Evolutionary conservation across 64 coral and sea anemone genomes (phyloP).

Genomic region (Actinia tenebrosa): DNA sequence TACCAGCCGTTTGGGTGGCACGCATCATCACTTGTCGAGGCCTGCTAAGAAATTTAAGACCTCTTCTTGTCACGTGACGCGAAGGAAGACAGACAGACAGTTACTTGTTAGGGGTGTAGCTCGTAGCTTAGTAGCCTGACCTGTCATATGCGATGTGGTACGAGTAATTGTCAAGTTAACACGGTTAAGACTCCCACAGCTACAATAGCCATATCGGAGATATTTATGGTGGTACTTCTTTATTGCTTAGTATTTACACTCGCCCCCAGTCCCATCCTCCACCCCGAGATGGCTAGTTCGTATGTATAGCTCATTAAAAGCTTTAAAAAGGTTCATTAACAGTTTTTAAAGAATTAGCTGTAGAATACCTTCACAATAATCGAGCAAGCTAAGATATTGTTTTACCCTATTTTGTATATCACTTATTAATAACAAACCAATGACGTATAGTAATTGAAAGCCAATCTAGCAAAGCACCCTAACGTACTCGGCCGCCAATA

Average conservation of each 20-base stretch:
- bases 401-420: no score
- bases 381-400: no score
- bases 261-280: no score
- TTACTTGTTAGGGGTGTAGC: not conserved
- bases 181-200: not conserved
- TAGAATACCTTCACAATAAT: no score
- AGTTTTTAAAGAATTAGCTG: not conserved
- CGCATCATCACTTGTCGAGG: not conserved
- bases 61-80: not conserved
- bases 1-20: not conserved
- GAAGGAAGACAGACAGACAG: not conserved
- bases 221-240: no score
- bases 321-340: not conserved
- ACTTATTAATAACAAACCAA: no score
- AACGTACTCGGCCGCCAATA: no score
- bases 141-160: not conserved
- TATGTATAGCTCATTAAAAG: not conserved
- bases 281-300: no score
- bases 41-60: not conserved
- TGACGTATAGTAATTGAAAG: no score
- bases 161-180: not conserved
- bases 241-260: no score
- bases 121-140: not conserved
- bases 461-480: no score
- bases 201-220: not conserved